Evolutionary conservation across 2,113 vertebrate genomes (phyloP).

Genomic region (Nymphicus hollandicus): DNA sequence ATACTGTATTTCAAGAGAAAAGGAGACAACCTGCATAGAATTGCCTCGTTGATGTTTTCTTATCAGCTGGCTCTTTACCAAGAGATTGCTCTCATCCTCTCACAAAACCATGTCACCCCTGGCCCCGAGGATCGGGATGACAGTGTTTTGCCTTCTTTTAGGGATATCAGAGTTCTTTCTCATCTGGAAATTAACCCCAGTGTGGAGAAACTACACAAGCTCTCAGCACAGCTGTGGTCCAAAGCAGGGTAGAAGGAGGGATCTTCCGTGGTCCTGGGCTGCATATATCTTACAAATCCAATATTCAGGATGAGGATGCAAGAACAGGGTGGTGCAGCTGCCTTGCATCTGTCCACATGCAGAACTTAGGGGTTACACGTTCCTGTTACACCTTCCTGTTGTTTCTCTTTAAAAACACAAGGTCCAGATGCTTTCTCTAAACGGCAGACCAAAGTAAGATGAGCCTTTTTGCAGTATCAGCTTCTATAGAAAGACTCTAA

Average conservation of each 20-base stretch:
- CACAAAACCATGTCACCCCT: constrained; percentile 51
- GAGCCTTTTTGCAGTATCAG: not conserved
- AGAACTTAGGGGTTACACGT: not conserved
- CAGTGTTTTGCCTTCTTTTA: not conserved
- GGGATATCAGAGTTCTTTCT: constrained; percentile 21
- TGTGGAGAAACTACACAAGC: not conserved
- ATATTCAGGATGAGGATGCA: not conserved
- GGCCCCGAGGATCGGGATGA: constrained; percentile 23
- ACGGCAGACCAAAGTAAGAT: not conserved
- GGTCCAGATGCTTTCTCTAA: not conserved
- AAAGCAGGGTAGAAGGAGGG: not conserved
- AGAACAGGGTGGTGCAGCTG: not conserved
- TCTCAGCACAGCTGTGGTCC: not conserved
- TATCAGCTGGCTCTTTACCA: constrained; percentile 47
- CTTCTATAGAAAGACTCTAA: not conserved
- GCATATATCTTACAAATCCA: not conserved
- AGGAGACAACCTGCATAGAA: constrained; percentile 53
- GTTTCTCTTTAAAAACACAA: not conserved
- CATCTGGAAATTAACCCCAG: constrained; percentile 31
- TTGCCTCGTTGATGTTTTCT: constrained; percentile 51
- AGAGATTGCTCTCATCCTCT: constrained; percentile 63
- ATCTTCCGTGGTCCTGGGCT: not conserved
- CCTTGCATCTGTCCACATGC: not conserved
- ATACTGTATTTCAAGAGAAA: constrained; percentile 59
- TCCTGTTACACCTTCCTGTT: not conserved